Evolutionary conservation across 2,888 invertebrate genomes (phyloP), one percentile per base, ranked within the genome.

Genomic region (Oscheius sp.): DNA sequence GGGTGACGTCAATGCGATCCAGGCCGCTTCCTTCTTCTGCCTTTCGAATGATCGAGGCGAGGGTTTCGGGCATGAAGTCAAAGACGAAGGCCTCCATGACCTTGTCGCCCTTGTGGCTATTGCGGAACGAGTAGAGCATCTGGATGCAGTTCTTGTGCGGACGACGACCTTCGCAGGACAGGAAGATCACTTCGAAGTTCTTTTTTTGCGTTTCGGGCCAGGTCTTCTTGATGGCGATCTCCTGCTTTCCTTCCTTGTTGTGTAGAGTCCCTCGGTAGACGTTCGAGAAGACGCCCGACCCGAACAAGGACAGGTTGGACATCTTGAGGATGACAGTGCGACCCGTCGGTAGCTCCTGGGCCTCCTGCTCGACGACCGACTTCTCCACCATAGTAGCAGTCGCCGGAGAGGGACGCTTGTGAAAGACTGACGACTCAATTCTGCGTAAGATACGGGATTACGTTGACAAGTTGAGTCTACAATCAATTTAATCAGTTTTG

Each of bases 141-240:
- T 84, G 83, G 9, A 83, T 78, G 35, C 84, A 68, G 66, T 84
- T 84, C 55, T 82, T 82, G 68, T 85, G 85, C 42, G 76, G 74
- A 58, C 76, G 76, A 35, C 82, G 76, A 33, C 65, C 58, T 35
- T 80, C 72, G 70, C 78, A 81, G 2, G 81, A 75, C 29, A 85
- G 75, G 57, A 85, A 81, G 10, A 71, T 58, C 13, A 79, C 10
- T 58, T 83, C 82, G 48, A 81, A 79, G 55, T 7, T 42, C 42
- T 42, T 42, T 1, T 33, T 48, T 9, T 2, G 13, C 32, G 33
- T 13, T 70, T 76, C 78, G 11, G 81, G 81, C 85, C 85, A 85
- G 9, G 84, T 85, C 68, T 85, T 85, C 70, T 85, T 85, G 73
- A 85, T 78, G 9, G 85, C 85, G 55, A 85, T 77, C 42, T 84